Evolutionary conservation across 2,113 vertebrate genomes (phyloP).

Genomic region (Neofelis nebulosa): DNA sequence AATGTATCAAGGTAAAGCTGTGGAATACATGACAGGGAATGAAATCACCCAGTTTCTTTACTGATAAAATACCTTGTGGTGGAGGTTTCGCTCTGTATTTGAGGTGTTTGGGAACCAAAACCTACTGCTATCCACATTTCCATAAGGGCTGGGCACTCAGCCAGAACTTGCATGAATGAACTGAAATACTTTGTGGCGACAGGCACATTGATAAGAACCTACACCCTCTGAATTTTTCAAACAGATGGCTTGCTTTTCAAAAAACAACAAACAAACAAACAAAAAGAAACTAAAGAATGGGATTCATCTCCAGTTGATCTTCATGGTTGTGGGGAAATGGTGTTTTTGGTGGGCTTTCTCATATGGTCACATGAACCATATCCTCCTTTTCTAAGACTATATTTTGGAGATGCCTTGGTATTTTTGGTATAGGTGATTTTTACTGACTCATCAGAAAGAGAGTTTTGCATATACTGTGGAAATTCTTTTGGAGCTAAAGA

Average conservation of each 20-base stretch:
- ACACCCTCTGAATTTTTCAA: conserved; percentile 5
- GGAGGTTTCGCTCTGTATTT: not conserved
- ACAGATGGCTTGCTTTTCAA: conserved; percentile 19
- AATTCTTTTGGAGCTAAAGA: conserved; percentile 8
- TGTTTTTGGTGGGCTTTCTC: not conserved
- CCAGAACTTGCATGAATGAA: not conserved
- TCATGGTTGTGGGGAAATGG: not conserved
- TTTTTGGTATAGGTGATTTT: not conserved
- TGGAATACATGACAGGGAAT: not conserved
- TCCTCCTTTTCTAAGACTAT: not conserved
- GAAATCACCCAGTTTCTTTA: not conserved
- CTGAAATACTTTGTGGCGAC: not conserved
- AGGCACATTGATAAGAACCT: not conserved
- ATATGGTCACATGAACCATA: not conserved
- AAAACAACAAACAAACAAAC: not conserved
- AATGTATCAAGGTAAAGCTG: not conserved
- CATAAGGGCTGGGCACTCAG: not conserved
- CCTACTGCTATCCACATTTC: not conserved
- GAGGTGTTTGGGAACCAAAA: not conserved
- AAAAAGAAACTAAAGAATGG: not conserved
- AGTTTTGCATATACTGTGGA: not conserved
- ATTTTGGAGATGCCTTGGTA: not conserved
- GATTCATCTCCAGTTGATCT: not conserved
- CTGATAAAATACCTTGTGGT: not conserved
- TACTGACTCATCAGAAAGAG: not conserved